Base-by-base conservation (phyloP, 2,888 invertebrate genomes). In the Lithophane semibrunnea region DNA sequence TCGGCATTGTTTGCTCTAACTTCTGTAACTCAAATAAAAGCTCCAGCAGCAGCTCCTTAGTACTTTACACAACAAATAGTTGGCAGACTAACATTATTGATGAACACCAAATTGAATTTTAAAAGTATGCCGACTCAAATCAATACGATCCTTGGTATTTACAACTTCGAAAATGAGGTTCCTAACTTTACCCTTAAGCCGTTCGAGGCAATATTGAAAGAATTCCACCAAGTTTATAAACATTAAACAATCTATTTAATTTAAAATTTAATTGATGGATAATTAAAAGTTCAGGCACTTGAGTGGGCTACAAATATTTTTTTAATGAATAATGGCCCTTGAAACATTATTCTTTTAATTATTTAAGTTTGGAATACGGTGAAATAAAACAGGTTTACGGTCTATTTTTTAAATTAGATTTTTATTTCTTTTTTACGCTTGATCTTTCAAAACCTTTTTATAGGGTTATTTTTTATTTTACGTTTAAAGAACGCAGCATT, bases 201-300 rank as follows among this genome's bases (percentile, higher is more conserved):
- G 74, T 64, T 71, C 70, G 67, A 83, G 63, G 80, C 76, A 88
- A 89, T 88, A 88, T 88, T 84, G 83, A 84, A 90, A 90, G 89
- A 91, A 91, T 90, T 88, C 78, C 73, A 66, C 56, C 73, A 88
- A 90, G 82, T 90, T 86, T 64, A 72, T 75, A 82, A 90, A 91
- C 86, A 91, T 90, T 89, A 83, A 89, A 91, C 87, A 91, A 92
- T 89, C 88, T 83, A 83, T 85, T 88, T 84, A 89, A 90, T 90
- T 89, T 85, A 81, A 89, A 90, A 87, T 88, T 87, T 90, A 91
- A 92, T 92, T 90, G 89, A 88, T 84, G 81, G 77, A 84, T 89
- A 88, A 91, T 91, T 88, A 90, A 88, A 88, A 87, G 73, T 85
- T 79, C 61, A 69, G 44, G 47, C 86, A 87, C 86, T 84, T 88